Evolutionary conservation across 2,797 vertebrate genomes (phyloP).

Genomic region (Semaprochilodus insignis): DNA sequence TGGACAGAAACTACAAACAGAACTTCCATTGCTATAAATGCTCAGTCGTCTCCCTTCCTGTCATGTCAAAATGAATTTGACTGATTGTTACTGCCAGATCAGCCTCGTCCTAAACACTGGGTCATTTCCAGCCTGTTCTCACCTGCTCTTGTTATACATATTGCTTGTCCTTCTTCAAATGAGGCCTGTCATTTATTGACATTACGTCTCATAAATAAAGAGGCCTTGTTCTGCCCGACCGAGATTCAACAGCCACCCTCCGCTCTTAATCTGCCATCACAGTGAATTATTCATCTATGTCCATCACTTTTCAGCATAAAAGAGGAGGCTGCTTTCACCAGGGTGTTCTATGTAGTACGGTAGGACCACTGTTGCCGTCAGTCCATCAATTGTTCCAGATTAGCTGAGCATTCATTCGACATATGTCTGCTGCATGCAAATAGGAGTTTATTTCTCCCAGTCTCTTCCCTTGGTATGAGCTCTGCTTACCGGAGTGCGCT

Average conservation of each 20-base stretch:
- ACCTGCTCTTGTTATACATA: background rate
- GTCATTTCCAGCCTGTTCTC: background rate
- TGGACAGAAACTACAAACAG: background rate
- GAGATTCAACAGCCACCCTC: slow-evolving; percentile 44
- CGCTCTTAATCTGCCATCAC: slow-evolving; percentile 13
- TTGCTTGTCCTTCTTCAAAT: background rate
- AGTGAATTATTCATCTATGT: slow-evolving; percentile 65
- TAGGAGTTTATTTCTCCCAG: slow-evolving; percentile 62
- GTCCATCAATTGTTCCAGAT: slow-evolving; percentile 75
- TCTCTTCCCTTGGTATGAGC: slow-evolving; percentile 38
- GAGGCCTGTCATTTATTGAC: slow-evolving; percentile 16
- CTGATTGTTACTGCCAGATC: slow-evolving; percentile 1
- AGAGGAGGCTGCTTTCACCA: background rate
- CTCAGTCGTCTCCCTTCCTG: background rate
- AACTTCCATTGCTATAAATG: background rate
- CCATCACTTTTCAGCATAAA: slow-evolving; percentile 51
- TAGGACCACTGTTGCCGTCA: slow-evolving; percentile 66
- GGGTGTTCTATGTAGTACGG: background rate
- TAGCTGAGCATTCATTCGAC: slow-evolving; percentile 74
- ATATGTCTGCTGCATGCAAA: slow-evolving; percentile 71
- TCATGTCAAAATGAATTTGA: slow-evolving; percentile 4
- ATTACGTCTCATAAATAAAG: slow-evolving; percentile 66
- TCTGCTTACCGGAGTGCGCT: slow-evolving; percentile 45
- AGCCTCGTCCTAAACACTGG: background rate
- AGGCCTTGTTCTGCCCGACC: slow-evolving; percentile 66